Base-by-base conservation (phyloP, 2,888 invertebrate species). In the Pterostichus madidus region DNA sequence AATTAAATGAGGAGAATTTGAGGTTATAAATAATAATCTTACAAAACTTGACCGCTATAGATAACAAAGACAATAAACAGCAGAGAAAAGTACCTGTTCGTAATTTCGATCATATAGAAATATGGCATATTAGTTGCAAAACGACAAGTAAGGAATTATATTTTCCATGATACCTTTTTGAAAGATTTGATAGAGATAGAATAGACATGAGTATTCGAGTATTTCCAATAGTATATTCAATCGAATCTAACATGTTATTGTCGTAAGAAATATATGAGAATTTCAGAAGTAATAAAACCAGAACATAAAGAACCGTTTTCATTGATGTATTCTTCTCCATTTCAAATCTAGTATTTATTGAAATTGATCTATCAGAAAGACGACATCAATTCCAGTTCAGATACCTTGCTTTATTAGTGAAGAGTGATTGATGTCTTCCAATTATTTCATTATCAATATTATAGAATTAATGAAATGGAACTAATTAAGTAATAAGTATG, bases 241-340 rank as follows among this genome's bases (percentile, higher is more conserved):
- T 3, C 6, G 35, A 35, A 64, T 35, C 31, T 13, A 64, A 32
- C 35, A 64, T 13, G 32, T 64, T 64, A 35, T 64, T 35, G 64
- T 64, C 64, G 35, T 35, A 64, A n/a, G 35, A 64, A 64, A 64
- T 56, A 56, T 64, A 39, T 64, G 35, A 35, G 64, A 64, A 64
- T 64, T 64, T 31, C 13, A 13, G 35, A 64, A 35, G 35, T 64
- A 64, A 64, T 64, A 64, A 61, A 35, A 64, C 31, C 35, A 64
- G 35, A 13, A 13, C 13, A 64, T 35, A 35, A 64, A 64, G 31
- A 49, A 31, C n/a, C 10, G 31, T 59, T 59, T 59, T 59, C 31
- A 59, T 59, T 59, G 59, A 59, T 49, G 49, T 59, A 31, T 31
- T 31, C 59, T n/a, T 17, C 11, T 8, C 11, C 11, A n/a, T 59